These are phyloP conservation scores for Sebastiscus albofasciatus DNA, from an alignment of 2,797 vertebrate genomes.

Conservation along the genomic window DNA sequence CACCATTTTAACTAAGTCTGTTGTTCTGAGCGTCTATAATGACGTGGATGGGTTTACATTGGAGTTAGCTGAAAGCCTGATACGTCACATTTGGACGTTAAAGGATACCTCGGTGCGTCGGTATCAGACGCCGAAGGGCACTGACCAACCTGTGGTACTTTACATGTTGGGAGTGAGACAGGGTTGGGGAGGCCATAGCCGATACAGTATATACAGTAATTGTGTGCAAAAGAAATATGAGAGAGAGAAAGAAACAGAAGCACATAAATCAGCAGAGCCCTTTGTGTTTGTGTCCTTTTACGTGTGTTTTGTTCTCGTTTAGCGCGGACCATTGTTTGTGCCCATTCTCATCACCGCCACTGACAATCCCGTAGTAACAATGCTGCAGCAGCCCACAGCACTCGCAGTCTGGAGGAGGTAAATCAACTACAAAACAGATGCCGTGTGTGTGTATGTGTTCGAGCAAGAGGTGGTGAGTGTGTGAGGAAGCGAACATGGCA, in stretches of 20 bases:
- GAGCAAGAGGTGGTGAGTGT: slow-evolving; percentile 20
- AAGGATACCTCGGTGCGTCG: neutral
- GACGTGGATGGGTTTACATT: neutral
- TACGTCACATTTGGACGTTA: neutral
- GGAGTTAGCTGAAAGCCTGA: neutral
- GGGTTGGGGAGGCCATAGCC: neutral
- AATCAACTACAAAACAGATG: slow-evolving; percentile 59
- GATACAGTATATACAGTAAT: neutral
- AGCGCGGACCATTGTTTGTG: slow-evolving; percentile 39
- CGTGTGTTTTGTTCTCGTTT: slow-evolving; percentile 30
- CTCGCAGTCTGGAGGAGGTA: slow-evolving; percentile 38
- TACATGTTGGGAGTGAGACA: too few species aligned
- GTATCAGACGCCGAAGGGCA: too few species aligned
- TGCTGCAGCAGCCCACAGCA: slow-evolving; percentile 40
- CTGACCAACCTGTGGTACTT: too few species aligned
- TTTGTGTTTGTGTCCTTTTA: slow-evolving; percentile 4
- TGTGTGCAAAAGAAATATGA: neutral
- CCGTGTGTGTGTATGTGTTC: slow-evolving; percentile 35
- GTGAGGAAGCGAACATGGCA: slow-evolving; percentile 60
- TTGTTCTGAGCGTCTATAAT: neutral
- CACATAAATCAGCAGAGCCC: slow-evolving; percentile 4
- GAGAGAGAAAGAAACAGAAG: neutral
- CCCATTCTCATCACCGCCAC: slow-evolving; percentile 47
- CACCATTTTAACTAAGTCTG: neutral
- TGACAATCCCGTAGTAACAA: slow-evolving; percentile 45